Percentiles rank a stretch among this genome's conserved stretches.
Evolutionary conservation across 2,888 invertebrate species (phyloP).

Genomic region (Sinotaia quadrata): DNA sequence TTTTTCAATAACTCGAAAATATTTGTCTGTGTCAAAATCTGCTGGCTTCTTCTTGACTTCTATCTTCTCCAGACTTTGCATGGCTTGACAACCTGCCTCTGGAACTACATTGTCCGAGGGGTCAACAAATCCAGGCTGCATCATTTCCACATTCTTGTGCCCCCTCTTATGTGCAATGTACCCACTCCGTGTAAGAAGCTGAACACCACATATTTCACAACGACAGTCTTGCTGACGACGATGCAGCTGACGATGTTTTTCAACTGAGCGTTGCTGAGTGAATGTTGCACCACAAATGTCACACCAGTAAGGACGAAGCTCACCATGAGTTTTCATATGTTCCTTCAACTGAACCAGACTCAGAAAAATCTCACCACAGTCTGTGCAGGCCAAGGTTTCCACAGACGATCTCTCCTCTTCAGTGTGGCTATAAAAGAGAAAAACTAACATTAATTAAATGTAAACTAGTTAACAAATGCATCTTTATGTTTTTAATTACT

Average conservation of each 20-base stretch:
- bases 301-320: slow-evolving; percentile 33
- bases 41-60: not conserved
- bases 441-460: no score
- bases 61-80: not conserved
- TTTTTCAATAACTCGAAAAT: slow-evolving; percentile 10
- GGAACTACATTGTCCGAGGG: not conserved
- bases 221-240: slow-evolving; percentile 25
- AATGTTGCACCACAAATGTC: slow-evolving; percentile 34
- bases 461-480: no score
- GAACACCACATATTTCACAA: slow-evolving; percentile 39
- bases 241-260: slow-evolving; percentile 30
- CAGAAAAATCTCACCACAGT: slow-evolving; percentile 36
- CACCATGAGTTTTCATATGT: slow-evolving; percentile 34
- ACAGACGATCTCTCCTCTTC: slow-evolving; percentile 25
- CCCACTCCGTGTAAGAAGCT: slow-evolving; percentile 36
- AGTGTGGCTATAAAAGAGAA: slow-evolving; percentile 27
- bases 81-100: not conserved
- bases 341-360: slow-evolving; percentile 32
- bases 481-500: no score
- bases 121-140: slow-evolving; percentile 26
- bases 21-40: not conserved
- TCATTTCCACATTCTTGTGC: slow-evolving; percentile 33
- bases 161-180: slow-evolving; percentile 37
- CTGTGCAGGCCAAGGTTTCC: slow-evolving; percentile 25
- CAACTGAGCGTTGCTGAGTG: slow-evolving; percentile 20